A percentile compares a stretch with the other conserved stretches of the same genome.
These are phyloP conservation scores for Crocidura indochinensis DNA, from an alignment of 2,797 vertebrate genomes.

Conservation along the genomic window DNA sequence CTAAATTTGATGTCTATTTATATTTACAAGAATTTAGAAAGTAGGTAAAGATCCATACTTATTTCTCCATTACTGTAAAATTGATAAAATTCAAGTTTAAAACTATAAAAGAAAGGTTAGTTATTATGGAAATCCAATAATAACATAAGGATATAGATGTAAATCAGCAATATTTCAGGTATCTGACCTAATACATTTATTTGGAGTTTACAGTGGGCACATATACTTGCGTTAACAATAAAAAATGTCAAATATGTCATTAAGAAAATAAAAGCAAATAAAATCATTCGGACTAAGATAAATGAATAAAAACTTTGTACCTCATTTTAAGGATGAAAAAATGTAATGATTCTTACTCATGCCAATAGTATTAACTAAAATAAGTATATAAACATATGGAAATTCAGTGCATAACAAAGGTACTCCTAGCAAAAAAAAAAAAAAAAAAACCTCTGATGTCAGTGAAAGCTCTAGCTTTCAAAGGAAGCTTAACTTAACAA, in stretches of 20 bases:
- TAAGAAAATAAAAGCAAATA: not conserved
- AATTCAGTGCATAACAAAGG: constrained; percentile 72
- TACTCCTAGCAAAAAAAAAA: constrained; percentile 78
- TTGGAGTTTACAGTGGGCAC: constrained; percentile 60
- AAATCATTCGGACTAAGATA: constrained; percentile 43
- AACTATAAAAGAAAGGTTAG: not conserved
- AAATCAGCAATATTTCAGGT: not conserved
- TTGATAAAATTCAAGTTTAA: not conserved
- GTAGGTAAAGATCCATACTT: not conserved
- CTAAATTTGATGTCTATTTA: not conserved
- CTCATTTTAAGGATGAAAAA: constrained; percentile 75
- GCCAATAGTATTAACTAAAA: constrained; percentile 76
- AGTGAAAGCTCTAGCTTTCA: constrained; percentile 77
- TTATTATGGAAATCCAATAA: not conserved
- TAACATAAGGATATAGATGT: not conserved
- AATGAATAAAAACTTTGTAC: constrained; percentile 65
- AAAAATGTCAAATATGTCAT: not conserved
- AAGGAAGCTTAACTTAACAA: constrained; percentile 74
- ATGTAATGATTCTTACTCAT: constrained; percentile 61
- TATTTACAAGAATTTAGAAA: constrained; percentile 40
- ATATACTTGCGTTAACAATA: constrained; percentile 57
- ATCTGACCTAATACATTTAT: constrained; percentile 61
- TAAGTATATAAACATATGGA: constrained; percentile 70
- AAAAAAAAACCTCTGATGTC: constrained; percentile 79
- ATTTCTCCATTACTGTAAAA: not conserved